A percentile compares a stretch with the other conserved stretches of the same genome.
Conservation (phyloP, 2,113 vertebrate genomes). For the Brachyhypopomus occidentalis region DNA sequence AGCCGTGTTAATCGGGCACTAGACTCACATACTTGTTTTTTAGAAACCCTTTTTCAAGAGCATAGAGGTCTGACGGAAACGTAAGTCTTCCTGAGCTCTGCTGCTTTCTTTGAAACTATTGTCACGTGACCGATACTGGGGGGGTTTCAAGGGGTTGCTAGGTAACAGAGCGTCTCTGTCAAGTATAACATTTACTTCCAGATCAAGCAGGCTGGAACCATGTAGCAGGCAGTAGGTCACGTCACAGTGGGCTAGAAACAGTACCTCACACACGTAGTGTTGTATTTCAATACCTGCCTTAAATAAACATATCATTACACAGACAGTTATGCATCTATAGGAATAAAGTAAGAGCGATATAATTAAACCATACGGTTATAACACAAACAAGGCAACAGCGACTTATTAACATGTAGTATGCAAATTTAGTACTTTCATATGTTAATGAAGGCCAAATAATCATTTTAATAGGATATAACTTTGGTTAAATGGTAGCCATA, state of each 20-base stretch:
- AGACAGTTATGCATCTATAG: too few relatives aligned
- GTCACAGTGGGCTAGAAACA: neutral
- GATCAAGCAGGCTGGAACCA: neutral
- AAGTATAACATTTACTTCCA: neutral
- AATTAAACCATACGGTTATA: too few relatives aligned
- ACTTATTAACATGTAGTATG: too few relatives aligned
- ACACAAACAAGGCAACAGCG: too few relatives aligned
- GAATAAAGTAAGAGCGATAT: too few relatives aligned
- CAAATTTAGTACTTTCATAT: too few relatives aligned
- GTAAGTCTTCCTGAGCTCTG: slow-evolving; percentile 47
- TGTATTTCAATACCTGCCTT: too few relatives aligned
- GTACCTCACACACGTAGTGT: neutral
- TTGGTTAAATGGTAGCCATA: too few relatives aligned
- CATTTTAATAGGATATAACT: too few relatives aligned
- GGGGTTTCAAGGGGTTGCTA: slow-evolving; percentile 64
- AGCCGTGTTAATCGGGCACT: neutral
- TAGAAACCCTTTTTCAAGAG: neutral
- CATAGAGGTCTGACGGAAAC: slow-evolving; percentile 38
- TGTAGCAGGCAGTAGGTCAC: neutral
- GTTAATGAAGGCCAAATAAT: too few relatives aligned
- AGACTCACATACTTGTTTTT: slow-evolving; percentile 28
- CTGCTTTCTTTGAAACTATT: slow-evolving; percentile 56
- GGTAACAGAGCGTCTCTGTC: slow-evolving; percentile 47
- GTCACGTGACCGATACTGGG: slow-evolving; percentile 76
- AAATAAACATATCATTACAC: too few relatives aligned